These are phyloP conservation scores for Troides oblongomaculatus DNA, from an alignment of 2,888 invertebrate species.

Conservation along the genomic window DNA sequence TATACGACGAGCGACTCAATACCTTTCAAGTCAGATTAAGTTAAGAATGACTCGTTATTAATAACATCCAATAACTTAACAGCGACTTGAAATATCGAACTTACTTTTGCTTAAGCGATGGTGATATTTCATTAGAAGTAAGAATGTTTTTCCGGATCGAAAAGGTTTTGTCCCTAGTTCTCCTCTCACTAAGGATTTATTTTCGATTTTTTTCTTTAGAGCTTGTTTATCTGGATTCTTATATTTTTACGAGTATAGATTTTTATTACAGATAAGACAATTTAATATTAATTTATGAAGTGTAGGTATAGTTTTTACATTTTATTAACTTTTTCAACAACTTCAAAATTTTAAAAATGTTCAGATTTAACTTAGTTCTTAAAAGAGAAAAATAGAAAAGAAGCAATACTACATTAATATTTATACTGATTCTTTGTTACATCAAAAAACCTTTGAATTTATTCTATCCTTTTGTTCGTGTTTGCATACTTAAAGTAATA, in stretches of 20 bases:
- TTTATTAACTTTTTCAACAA: no score
- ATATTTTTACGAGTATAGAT: neutral
- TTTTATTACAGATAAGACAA: no score
- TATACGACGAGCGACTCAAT: slow-evolving; percentile 69
- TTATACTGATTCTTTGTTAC: no score
- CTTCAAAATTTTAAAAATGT: no score
- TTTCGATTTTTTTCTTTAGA: slow-evolving; percentile 32
- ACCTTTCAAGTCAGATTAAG: slow-evolving; percentile 78
- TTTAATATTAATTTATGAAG: no score
- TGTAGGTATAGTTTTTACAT: no score
- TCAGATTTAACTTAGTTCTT: no score
- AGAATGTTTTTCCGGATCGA: slow-evolving; percentile 76
- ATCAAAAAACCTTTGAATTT: no score
- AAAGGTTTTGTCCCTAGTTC: slow-evolving; percentile 61
- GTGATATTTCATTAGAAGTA: slow-evolving; percentile 69
- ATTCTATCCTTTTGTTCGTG: no score
- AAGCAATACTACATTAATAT: no score
- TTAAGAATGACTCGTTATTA: slow-evolving; percentile 75
- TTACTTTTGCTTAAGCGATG: slow-evolving; percentile 76
- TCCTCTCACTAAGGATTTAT: slow-evolving; percentile 47
- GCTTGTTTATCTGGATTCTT: slow-evolving; percentile 20
- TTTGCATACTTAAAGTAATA: no score
- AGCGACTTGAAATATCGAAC: slow-evolving; percentile 74
- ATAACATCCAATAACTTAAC: slow-evolving; percentile 77
- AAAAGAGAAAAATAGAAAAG: no score